phyloP scores from a whole-genome alignment of 2,113 vertebrate species.

The mouse (Mus musculus) region GRCm39 chr9:103133501-103134000 shows the following conservation, averaged over 20 bases:
- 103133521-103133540: neutral
- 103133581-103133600: neutral
- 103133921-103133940: neutral
- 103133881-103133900: neutral
- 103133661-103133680: neutral
- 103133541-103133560: neutral
- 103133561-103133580: neutral
- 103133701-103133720: neutral
- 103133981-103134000: neutral
- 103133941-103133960: neutral
- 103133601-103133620: neutral
- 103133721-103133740: neutral
- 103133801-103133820: constrained; percentile 90
- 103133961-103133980: neutral
- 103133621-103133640: neutral
- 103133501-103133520: neutral
- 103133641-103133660: neutral
- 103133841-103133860: neutral
- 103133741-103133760: constrained; percentile 44
- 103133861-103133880: too few relatives aligned
- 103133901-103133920: too few relatives aligned
- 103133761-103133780: constrained; percentile 89
- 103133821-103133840: constrained; percentile 89
- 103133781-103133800: constrained; percentile 91
- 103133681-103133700: neutral